Evolutionary conservation across 2,113 vertebrate species (phyloP), one percentile per base, ranked within the genome.

Genomic region (Alexandromys fortis): DNA sequence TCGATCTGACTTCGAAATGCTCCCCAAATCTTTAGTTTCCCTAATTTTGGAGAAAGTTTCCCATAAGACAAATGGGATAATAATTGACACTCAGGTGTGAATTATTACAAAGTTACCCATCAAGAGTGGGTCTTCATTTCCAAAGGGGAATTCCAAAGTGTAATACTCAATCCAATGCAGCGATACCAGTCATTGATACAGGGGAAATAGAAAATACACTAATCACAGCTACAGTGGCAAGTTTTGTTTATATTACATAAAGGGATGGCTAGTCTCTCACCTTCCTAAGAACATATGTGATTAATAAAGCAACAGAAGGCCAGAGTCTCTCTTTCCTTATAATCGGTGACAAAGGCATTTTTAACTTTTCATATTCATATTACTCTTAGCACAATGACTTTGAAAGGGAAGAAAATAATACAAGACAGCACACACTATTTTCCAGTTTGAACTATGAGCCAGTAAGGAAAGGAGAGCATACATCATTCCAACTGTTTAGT

Each of bases 381-480:
- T 86, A 96, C 96, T 94, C 97, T 97, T 93, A 97, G 96, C 91
- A 49, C 67, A 96, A 93, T 90, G 89, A 89, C 85, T 0, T 0
- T 88, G 86, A 58, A 93, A 90, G 86, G 90, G 77, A 95, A 96
- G 89, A 94, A 92, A 45, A 17, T 17, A 94, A 76, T 91, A 82
- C n/a, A 86, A 85, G 4, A 0, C 0, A 24, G 42, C 11, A 6
- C 42, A 55, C 1, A 24, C 4, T 45, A 38, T n/a, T n/a, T 38
- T 49, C 12, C 24, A 33, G 1, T 45, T 49, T 92, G 42, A 61
- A 4, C 55, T n/a, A 1, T 19, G 58, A 55, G 70, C 12, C 2
- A 16, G 35, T 75, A 77, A 38, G 89, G 30, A 16, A 7, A 26
- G 21, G n/a, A 21, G 38, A 58, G 45, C n/a, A 61, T 38, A 83